phyloP scores from a whole-genome alignment of 2,888 invertebrate species.

The Yponomeuta plumbellus region DNA sequence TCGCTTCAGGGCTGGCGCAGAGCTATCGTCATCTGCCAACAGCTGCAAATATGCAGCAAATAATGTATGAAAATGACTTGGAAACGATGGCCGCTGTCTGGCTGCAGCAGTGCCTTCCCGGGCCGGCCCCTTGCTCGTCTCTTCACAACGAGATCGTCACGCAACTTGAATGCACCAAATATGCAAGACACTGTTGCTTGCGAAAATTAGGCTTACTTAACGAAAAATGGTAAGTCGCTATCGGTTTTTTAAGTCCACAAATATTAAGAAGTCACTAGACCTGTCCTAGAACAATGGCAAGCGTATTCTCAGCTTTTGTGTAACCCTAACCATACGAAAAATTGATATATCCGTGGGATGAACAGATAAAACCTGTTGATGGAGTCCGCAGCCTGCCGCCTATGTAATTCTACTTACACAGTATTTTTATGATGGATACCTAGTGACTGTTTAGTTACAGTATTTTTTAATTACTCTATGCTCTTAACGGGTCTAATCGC shows the following conservation, averaged over 20 bases:
- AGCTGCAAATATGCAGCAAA: constrained; percentile 62
- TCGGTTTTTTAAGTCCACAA: not conserved
- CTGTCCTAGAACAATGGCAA: too few species aligned
- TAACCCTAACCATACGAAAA: too few species aligned
- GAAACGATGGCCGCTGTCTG: constrained; percentile 55
- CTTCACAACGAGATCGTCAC: constrained; percentile 49
- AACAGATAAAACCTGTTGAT: too few species aligned
- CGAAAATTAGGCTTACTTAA: not conserved
- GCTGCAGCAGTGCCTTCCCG: constrained; percentile 62
- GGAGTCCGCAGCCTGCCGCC: too few species aligned
- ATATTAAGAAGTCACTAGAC: too few species aligned
- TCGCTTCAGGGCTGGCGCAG: constrained; percentile 45
- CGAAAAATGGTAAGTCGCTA: constrained; percentile 5
- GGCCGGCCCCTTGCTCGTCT: constrained; percentile 57
- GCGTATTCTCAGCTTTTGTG: too few species aligned
- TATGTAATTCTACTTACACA: too few species aligned
- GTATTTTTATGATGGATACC: too few species aligned
- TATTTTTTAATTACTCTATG: too few species aligned
- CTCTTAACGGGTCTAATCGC: too few species aligned
- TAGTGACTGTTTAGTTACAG: too few species aligned
- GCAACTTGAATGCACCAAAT: constrained; percentile 61
- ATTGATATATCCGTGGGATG: too few species aligned
- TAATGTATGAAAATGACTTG: constrained; percentile 59
- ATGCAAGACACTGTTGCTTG: constrained; percentile 47
- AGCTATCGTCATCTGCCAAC: constrained; percentile 51